These are phyloP conservation scores for Hydropsyche betteni DNA, from an alignment of 2,888 invertebrate genomes.

Conservation along the genomic window DNA sequence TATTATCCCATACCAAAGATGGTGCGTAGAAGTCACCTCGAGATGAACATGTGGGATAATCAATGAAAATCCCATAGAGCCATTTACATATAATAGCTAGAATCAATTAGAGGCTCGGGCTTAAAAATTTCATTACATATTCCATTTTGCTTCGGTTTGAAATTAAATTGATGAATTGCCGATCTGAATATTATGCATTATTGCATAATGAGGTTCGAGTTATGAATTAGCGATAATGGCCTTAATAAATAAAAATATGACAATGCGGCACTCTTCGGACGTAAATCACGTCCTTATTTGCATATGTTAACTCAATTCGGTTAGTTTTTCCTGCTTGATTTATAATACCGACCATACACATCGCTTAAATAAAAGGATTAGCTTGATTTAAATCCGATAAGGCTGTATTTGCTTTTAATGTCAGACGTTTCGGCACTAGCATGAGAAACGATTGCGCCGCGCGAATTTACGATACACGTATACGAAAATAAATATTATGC, in stretches of 20 bases:
- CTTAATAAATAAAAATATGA: constrained; percentile 29
- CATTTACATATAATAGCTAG: constrained; percentile 15
- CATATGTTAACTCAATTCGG: constrained; percentile 18
- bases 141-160: background rate
- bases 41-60: constrained; percentile 19
- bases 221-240: constrained; percentile 21
- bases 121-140: background rate
- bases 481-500: background rate
- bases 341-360: constrained; percentile 5
- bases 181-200: background rate
- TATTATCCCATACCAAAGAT: constrained; percentile 23
- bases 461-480: background rate
- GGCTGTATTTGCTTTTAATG: constrained; percentile 14
- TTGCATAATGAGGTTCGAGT: background rate
- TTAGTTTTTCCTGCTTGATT: constrained; percentile 19
- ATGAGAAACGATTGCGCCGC: constrained; percentile 9
- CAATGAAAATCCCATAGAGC: constrained; percentile 17
- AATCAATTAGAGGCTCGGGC: background rate
- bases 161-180: background rate
- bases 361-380: constrained; percentile 21
- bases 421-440: constrained; percentile 23
- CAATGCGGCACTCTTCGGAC: constrained; percentile 17
- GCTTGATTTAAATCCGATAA: constrained; percentile 15
- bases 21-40: background rate
- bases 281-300: constrained; percentile 21